Conservation (phyloP, 2,888 invertebrate genomes). For the Strigamia crassipes region DNA sequence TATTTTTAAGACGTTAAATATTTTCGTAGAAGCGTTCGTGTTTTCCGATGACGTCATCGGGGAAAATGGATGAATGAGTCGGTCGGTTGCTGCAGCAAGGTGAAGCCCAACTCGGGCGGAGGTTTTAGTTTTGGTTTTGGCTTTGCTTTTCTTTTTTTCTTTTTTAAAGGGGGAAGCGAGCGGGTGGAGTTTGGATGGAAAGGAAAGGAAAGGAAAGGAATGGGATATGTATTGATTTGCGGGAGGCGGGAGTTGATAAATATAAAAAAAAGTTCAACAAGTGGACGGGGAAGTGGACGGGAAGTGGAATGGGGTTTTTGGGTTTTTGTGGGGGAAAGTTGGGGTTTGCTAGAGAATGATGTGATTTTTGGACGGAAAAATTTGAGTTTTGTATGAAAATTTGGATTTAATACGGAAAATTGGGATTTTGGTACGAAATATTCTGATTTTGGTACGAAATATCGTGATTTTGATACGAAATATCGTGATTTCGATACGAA, state of each 20-base stretch:
- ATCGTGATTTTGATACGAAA: too few relatives aligned
- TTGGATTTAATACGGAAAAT: too few relatives aligned
- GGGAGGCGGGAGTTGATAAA: neutral
- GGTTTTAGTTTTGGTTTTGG: too few relatives aligned
- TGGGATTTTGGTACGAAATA: too few relatives aligned
- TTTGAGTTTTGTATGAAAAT: too few relatives aligned
- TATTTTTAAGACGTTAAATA: conserved; percentile 17
- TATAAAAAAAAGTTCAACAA: conserved; percentile 34
- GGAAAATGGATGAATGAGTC: conserved; percentile 6
- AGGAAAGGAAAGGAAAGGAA: neutral
- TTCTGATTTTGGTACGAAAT: too few relatives aligned
- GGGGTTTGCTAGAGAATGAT: too few relatives aligned
- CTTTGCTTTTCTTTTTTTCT: neutral
- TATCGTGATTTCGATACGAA: too few relatives aligned
- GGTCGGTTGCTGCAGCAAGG: neutral
- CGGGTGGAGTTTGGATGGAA: neutral
- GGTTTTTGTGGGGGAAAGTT: too few relatives aligned
- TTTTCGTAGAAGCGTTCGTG: neutral
- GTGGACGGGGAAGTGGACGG: too few relatives aligned
- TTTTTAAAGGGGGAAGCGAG: neutral
- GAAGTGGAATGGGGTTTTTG: neutral
- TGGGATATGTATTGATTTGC: neutral
- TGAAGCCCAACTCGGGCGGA: conserved; percentile 19
- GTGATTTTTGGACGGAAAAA: too few relatives aligned
- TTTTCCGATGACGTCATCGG: conserved; percentile 3